Conservation (phyloP, 1,140 invertebrate species). For the Brachystomella parvula region DNA sequence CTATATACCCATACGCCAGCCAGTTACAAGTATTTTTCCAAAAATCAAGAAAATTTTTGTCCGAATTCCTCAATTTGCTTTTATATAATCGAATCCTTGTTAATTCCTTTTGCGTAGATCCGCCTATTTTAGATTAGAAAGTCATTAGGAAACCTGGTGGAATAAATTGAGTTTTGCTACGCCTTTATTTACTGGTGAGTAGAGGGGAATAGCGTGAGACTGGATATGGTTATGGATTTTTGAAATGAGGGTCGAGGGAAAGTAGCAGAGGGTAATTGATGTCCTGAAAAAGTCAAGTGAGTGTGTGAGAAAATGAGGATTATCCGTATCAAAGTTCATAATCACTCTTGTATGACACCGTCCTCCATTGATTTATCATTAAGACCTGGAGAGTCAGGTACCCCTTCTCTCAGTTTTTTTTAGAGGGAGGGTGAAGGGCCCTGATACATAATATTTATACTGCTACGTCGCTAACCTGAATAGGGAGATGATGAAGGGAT, state of each 20-base stretch:
- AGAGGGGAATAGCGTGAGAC: background rate
- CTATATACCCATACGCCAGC: too few relatives aligned
- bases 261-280: slow-evolving; percentile 1
- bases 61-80: too few relatives aligned
- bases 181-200: background rate
- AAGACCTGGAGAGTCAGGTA: too few relatives aligned
- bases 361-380: slow-evolving; percentile 12
- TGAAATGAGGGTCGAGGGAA: too few relatives aligned
- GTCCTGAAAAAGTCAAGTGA: slow-evolving; percentile 7
- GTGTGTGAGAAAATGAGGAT: background rate
- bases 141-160: background rate
- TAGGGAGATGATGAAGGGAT: background rate
- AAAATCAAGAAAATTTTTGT: too few relatives aligned
- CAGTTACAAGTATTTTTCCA: too few relatives aligned
- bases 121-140: background rate
- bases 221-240: background rate
- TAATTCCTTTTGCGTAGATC: background rate
- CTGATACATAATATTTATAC: background rate
- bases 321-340: slow-evolving; percentile 13
- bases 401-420: too few relatives aligned
- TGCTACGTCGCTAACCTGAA: background rate
- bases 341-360: slow-evolving; percentile 9
- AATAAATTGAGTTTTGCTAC: background rate
- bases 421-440: too few relatives aligned
- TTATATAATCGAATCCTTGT: too few relatives aligned